phyloP scores from a whole-genome alignment of 1,140 invertebrate species.

The Ceratitis capitata region DNA sequence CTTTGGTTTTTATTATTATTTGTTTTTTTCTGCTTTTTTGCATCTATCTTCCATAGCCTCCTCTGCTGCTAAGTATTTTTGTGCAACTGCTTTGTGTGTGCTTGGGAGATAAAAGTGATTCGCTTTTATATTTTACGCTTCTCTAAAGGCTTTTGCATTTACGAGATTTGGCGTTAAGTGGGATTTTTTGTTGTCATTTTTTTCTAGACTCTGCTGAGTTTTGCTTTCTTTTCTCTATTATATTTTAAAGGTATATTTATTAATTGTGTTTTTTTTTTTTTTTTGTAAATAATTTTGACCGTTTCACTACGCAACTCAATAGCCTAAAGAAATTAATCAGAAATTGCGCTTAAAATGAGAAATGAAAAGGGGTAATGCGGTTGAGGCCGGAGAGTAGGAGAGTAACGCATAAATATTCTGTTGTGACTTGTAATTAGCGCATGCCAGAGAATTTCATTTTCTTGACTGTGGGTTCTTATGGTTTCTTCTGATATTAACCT shows the following conservation, averaged over 20 bases:
- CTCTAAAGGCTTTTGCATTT: not conserved
- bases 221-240: not conserved
- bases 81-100: not conserved
- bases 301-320: not conserved
- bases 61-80: not conserved
- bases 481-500: too few species aligned
- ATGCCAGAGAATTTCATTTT: too few species aligned
- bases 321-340: not conserved
- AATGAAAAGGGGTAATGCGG: not conserved
- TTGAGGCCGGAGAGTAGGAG: too few species aligned
- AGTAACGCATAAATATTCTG: not conserved
- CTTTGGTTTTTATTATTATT: too few species aligned
- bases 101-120: not conserved
- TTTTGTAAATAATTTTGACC: not conserved
- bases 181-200: not conserved
- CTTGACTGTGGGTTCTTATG: too few species aligned
- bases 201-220: not conserved
- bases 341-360: too few species aligned
- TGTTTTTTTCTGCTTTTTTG: not conserved
- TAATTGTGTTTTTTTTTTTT: not conserved
- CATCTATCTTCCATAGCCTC: not conserved
- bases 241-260: too few species aligned
- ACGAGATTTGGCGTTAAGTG: not conserved
- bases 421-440: not conserved
- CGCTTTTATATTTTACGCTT: not conserved